Evolutionary conservation across 2,888 invertebrate genomes (phyloP).

Genomic region (Tigriopus californicus): DNA sequence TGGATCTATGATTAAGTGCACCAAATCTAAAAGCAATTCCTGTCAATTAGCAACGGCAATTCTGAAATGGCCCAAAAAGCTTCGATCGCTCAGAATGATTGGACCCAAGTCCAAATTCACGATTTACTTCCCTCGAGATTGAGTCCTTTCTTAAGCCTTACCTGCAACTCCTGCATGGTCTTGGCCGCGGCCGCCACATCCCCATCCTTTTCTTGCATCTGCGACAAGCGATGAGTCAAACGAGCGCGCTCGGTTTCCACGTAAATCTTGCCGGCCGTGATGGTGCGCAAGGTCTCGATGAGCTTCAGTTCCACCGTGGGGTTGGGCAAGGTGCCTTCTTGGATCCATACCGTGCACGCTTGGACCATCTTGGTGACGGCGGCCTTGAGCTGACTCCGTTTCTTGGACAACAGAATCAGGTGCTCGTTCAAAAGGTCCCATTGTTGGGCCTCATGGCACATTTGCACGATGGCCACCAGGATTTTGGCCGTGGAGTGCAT

Average conservation of each 20-base stretch:
- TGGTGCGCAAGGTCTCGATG: slow-evolving; percentile 81
- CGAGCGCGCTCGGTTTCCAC: slow-evolving; percentile 98
- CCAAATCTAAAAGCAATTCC: no score
- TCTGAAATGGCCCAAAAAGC: no score
- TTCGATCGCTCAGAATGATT: no score
- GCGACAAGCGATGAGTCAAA: slow-evolving; percentile 51
- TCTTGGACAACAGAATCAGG: slow-evolving; percentile 69
- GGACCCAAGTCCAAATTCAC: no score
- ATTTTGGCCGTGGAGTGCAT: slow-evolving; percentile 85
- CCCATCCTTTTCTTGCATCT: slow-evolving; percentile 35
- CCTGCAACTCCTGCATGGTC: slow-evolving; percentile 86
- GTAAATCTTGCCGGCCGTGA: slow-evolving; percentile 87
- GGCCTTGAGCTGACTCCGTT: slow-evolving; percentile 86
- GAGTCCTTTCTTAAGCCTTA: no score
- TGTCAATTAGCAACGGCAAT: no score
- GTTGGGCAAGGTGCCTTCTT: slow-evolving; percentile 24
- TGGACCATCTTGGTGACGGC: slow-evolving; percentile 85
- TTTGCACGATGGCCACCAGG: slow-evolving; percentile 74
- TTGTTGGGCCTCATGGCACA: slow-evolving; percentile 46
- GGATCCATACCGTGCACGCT: slow-evolving; percentile 8
- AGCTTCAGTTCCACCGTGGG: slow-evolving; percentile 77
- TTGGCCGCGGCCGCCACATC: slow-evolving; percentile 66
- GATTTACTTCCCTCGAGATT: no score
- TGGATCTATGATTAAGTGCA: no score
- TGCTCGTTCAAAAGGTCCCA: slow-evolving; percentile 88